Percentiles rank a stretch among this genome's conserved stretches.
These are phyloP conservation scores for Acropternis orthonyx DNA, from an alignment of 2,797 vertebrate species.

Conservation along the genomic window DNA sequence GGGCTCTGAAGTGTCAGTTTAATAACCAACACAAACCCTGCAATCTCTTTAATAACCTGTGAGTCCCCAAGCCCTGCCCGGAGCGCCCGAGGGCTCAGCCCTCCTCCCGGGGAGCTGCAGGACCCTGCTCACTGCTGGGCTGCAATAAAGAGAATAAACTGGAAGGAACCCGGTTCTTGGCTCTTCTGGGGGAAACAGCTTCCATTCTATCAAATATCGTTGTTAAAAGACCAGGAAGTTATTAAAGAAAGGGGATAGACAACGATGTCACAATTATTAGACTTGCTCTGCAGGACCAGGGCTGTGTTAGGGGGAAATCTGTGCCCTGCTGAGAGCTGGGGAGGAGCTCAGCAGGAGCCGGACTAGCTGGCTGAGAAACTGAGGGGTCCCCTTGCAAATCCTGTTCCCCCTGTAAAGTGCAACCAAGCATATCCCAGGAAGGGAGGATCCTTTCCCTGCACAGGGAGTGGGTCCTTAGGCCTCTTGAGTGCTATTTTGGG, in stretches of 20 bases:
- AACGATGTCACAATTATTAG: neutral
- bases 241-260: neutral
- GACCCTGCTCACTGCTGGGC: neutral
- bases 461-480: neutral
- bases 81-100: neutral
- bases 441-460: neutral
- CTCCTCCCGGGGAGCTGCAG: neutral
- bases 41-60: constrained; percentile 40
- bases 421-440: neutral
- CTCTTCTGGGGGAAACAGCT: neutral
- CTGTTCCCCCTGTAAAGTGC: neutral
- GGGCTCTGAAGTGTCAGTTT: neutral
- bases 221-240: neutral
- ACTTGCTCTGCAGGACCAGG: neutral
- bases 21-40: constrained; percentile 38
- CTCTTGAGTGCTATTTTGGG: fast-evolving
- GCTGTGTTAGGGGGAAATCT: neutral
- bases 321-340: neutral
- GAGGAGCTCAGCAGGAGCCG: neutral
- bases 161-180: neutral
- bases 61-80: neutral
- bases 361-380: neutral
- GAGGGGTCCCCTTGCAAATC: neutral
- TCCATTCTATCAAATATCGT: neutral
- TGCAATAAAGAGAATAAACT: neutral